These are phyloP conservation scores for Gadopsis bispinosus DNA, from an alignment of 2,797 vertebrate genomes.

Conservation along the genomic window DNA sequence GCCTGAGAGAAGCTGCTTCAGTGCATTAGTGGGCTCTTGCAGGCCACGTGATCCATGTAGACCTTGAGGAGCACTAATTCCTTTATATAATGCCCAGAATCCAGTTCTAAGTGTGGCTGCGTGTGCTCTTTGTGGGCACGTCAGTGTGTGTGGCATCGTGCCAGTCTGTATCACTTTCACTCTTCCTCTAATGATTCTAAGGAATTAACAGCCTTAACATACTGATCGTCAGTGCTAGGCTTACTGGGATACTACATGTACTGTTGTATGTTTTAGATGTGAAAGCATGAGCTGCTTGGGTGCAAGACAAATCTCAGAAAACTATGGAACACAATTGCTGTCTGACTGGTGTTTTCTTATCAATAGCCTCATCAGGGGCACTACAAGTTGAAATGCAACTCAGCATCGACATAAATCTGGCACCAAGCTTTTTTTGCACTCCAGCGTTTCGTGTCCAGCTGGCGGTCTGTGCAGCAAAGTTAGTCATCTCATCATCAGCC, in stretches of 20 bases:
- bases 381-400: constrained; percentile 17
- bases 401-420: constrained; percentile 18
- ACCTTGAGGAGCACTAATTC: constrained; percentile 77
- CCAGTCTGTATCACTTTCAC: constrained; percentile 66
- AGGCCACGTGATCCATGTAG: constrained; percentile 65
- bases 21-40: constrained; percentile 69
- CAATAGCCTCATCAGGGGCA: constrained; percentile 38
- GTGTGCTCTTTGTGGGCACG: constrained; percentile 37
- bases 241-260: constrained; percentile 25
- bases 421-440: not conserved
- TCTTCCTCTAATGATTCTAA: constrained; percentile 63
- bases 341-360: constrained; percentile 32
- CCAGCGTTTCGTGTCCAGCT: not conserved
- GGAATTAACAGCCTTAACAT: constrained; percentile 47
- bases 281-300: not conserved
- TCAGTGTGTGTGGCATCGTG: constrained; percentile 57
- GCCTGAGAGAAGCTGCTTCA: constrained; percentile 63
- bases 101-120: constrained; percentile 42
- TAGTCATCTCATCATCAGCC: constrained; percentile 30
- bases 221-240: constrained; percentile 24
- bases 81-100: constrained; percentile 75
- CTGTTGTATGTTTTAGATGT: constrained; percentile 24
- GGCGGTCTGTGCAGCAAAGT: constrained; percentile 15
- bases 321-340: constrained; percentile 4
- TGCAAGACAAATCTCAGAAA: constrained; percentile 8